phyloP scores from a whole-genome alignment of 2,888 invertebrate species.

The Drosophila acutilabella region DNA sequence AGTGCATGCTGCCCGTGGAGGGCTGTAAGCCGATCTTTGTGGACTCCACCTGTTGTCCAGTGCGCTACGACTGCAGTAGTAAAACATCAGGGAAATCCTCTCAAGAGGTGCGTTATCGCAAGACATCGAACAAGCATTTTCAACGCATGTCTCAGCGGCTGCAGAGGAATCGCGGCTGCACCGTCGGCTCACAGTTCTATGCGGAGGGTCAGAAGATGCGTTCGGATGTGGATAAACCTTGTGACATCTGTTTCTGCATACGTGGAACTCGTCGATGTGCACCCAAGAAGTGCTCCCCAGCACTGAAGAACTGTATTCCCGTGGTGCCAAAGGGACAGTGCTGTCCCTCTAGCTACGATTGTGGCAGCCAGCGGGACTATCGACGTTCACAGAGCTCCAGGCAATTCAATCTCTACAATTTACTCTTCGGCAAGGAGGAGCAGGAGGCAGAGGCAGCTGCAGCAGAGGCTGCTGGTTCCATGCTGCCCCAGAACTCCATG shows the following conservation, averaged over 20 bases:
- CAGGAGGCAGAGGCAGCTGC: constrained; percentile 41
- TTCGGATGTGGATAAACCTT: constrained; percentile 86
- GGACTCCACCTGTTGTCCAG: constrained; percentile 90
- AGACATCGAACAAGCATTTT: constrained; percentile 83
- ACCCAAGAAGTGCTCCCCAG: constrained; percentile 90
- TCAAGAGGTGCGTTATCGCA: constrained; percentile 81
- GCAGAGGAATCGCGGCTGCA: constrained; percentile 86
- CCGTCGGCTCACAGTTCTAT: constrained; percentile 87
- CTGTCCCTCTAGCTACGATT: constrained; percentile 93
- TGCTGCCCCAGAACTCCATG: constrained; percentile 58
- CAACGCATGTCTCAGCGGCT: constrained; percentile 82
- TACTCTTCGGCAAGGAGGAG: constrained; percentile 82
- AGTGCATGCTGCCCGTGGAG: constrained; percentile 90
- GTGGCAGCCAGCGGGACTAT: constrained; percentile 87
- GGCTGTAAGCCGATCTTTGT: constrained; percentile 86
- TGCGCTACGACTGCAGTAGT: constrained; percentile 90
- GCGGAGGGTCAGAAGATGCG: constrained; percentile 90
- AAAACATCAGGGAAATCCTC: constrained; percentile 83
- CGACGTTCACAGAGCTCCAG: constrained; percentile 79
- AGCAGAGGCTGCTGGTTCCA: constrained; percentile 23
- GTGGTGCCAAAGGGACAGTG: constrained; percentile 91
- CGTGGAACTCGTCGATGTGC: constrained; percentile 90
- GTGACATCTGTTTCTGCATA: constrained; percentile 93
- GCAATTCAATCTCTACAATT: constrained; percentile 83
- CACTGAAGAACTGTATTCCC: constrained; percentile 91